Percentiles rank a stretch among this genome's conserved stretches.
Evolutionary conservation across 2,888 invertebrate genomes (phyloP).

Genomic region (Tanytarsus gracilentus): DNA sequence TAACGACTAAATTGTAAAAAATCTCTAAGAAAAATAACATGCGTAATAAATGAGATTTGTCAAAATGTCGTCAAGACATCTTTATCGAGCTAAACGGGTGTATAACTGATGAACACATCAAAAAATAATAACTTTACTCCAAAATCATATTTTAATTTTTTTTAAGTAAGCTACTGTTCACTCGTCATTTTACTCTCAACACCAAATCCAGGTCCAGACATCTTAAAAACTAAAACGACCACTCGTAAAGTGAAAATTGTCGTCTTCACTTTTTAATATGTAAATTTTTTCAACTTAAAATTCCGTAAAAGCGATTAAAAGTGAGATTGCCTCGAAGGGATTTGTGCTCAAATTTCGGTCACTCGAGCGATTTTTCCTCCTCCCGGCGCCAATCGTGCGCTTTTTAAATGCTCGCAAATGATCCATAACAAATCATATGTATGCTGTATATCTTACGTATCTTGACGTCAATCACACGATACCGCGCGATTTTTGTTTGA

Average conservation of each 20-base stretch:
- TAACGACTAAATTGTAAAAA: too few relatives aligned
- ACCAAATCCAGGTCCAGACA: background rate
- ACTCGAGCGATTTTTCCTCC: background rate
- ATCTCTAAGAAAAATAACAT: too few relatives aligned
- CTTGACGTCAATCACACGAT: conserved; percentile 4
- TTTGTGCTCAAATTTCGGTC: background rate
- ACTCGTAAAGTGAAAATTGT: background rate
- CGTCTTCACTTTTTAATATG: background rate
- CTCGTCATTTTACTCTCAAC: too few relatives aligned
- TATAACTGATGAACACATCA: too few relatives aligned
- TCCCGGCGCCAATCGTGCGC: too few relatives aligned
- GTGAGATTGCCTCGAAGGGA: background rate
- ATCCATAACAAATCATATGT: background rate
- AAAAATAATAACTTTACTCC: too few relatives aligned
- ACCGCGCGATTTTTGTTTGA: background rate
- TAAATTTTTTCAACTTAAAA: background rate
- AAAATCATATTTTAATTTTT: too few relatives aligned
- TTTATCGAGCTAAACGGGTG: too few relatives aligned
- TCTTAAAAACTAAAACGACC: background rate
- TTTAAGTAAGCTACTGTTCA: too few relatives aligned
- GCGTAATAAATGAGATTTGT: too few relatives aligned
- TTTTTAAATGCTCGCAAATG: too few relatives aligned
- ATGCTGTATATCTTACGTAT: background rate
- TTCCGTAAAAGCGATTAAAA: background rate
- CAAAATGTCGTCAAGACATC: too few relatives aligned